Base-by-base conservation (phyloP, 2,113 vertebrate genomes). In the Pluvianellus socialis region DNA sequence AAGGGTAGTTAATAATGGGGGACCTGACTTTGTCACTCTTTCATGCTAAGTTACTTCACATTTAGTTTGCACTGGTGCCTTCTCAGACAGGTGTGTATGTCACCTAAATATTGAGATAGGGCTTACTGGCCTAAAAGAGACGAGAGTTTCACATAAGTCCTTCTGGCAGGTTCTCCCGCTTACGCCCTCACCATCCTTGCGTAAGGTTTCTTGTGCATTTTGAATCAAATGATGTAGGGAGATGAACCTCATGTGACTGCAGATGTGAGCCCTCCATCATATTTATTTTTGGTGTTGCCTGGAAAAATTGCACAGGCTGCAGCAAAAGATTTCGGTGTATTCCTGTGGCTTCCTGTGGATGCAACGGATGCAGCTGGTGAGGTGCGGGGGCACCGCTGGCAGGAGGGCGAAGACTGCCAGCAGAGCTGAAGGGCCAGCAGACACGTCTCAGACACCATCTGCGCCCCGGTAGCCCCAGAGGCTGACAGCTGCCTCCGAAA, bases 381-480 rank as follows among this genome's bases (percentile, higher is more conserved):
- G 3, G 10, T 7, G 20, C 50, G 85, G 38, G 4, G 13, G 7
- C 2, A 2, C 22, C 80, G 63, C 19, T 55, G 70, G 71, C 84
- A 88, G 52, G 19, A 79, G 22, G 8, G 15, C 17, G 63, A 59
- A 80, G 42, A 9, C 44, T 79, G n/a, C 15, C 26, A 63, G 61
- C 30, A 67, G 33, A 80, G 21, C n/a, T 16, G 22, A 84, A 50
- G 53, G 45, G 6, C 8, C 38, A 63, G 28, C 18, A 68, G 63
- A 22, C 0, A 0, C 0, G 0, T 30, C 38, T 58, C 52, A 22
- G 72, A 38, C 18, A 56, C 4, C 8, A 3, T 74, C 35, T n/a
- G 22, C 7, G 5, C 19, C 26, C 20, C 42, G 50, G 33, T 58
- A 30, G 26, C 20, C 20, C 6, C 65, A 68, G 67, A 68, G 30